phyloP scores from a whole-genome alignment of 1,140 invertebrate genomes.

The Nilaparvata lugens region DNA sequence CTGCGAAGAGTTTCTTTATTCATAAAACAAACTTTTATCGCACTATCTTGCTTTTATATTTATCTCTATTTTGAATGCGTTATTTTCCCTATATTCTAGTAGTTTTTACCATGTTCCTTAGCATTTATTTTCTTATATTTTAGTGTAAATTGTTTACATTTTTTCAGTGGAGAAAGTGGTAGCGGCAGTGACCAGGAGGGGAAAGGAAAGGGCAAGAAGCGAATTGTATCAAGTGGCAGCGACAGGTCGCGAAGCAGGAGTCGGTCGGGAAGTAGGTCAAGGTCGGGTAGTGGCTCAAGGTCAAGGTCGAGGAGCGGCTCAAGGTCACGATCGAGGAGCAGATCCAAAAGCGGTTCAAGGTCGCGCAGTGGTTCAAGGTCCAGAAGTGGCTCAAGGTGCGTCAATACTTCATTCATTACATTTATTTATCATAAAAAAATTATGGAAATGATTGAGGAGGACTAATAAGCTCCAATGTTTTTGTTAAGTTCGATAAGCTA shows the following conservation, averaged over 20 bases:
- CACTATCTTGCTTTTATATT: too few relatives aligned
- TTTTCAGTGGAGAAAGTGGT: conserved; percentile 42
- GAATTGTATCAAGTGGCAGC: conserved; percentile 30
- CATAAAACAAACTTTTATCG: too few relatives aligned
- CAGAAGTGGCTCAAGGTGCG: conserved; percentile 20
- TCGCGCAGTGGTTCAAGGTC: conserved; percentile 28
- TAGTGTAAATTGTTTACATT: conserved; percentile 15
- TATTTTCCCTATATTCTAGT: too few relatives aligned
- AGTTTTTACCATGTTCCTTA: too few relatives aligned
- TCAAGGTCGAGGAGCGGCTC: conserved; percentile 24
- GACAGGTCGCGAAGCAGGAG: conserved; percentile 22
- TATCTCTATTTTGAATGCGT: too few relatives aligned
- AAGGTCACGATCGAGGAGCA: conserved; percentile 30
- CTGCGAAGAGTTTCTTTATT: too few relatives aligned
- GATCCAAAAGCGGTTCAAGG: conserved; percentile 27
- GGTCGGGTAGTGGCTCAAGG: conserved; percentile 9
- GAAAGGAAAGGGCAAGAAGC: conserved; percentile 38
- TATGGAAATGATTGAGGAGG: too few relatives aligned
- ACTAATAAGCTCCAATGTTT: too few relatives aligned
- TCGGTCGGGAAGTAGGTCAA: conserved; percentile 22
- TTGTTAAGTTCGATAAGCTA: too few relatives aligned
- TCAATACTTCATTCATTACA: not conserved
- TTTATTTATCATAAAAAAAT: not conserved
- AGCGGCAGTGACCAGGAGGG: conserved; percentile 38
- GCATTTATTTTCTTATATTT: conserved; percentile 7